Evolutionary conservation across 2,888 invertebrate species (phyloP).

Genomic region (Athrips mouffetella): DNA sequence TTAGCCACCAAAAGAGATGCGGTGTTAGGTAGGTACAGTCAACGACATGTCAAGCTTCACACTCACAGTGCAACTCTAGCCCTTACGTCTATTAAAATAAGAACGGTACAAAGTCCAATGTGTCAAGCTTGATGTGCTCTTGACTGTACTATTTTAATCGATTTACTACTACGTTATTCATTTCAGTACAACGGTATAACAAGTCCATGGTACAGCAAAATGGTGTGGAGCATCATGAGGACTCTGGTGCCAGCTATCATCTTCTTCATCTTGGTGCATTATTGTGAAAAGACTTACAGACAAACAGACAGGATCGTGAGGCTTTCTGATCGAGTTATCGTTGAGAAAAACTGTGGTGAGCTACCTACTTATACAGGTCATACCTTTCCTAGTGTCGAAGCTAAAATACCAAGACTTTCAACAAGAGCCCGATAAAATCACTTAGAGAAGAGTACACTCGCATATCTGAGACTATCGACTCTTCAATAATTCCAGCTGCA

Average conservation of each 20-base stretch:
- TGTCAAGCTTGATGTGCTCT: not conserved
- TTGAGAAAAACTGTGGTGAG: not conserved
- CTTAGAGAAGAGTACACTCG: no score
- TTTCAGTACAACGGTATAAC: not conserved
- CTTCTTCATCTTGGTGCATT: not conserved
- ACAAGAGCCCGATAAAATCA: not conserved
- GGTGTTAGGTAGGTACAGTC: no score
- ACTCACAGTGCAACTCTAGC: no score
- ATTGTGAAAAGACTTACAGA: not conserved
- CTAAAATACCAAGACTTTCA: not conserved
- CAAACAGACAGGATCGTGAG: not conserved
- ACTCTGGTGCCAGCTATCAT: not conserved
- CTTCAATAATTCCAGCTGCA: no score
- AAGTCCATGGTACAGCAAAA: not conserved
- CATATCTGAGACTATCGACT: no score
- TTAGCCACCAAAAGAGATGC: no score
- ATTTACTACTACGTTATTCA: not conserved
- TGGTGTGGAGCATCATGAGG: not conserved
- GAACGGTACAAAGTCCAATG: no score
- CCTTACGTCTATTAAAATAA: no score
- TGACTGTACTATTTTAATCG: not conserved
- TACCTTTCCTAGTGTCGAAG: not conserved
- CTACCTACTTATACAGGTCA: not conserved
- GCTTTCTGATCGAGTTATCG: not conserved
- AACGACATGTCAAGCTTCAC: no score